Conservation (phyloP, 2,113 vertebrate species). For the Podarcis muralis region DNA sequence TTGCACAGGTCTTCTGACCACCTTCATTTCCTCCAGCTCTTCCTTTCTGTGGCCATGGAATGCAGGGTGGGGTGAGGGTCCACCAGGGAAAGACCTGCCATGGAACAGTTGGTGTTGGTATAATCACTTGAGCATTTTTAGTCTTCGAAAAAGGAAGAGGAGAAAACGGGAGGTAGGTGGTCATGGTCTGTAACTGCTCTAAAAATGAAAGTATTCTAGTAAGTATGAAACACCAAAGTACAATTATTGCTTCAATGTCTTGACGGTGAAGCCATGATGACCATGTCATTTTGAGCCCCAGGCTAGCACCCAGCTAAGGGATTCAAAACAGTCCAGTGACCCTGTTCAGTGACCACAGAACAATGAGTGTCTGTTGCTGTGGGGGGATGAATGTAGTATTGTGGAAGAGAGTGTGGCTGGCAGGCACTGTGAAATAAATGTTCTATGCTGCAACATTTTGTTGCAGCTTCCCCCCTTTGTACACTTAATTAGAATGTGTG, state of each 20-base stretch:
- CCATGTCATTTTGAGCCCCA: not conserved
- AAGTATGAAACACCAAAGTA: not conserved
- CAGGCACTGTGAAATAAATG: not conserved
- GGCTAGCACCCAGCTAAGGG: not conserved
- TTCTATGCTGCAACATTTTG: not conserved
- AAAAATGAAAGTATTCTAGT: not conserved
- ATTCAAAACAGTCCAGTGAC: not conserved
- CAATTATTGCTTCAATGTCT: not conserved
- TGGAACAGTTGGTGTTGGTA: not conserved
- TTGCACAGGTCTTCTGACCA: too few species aligned
- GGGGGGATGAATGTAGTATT: not conserved
- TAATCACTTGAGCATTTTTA: not conserved
- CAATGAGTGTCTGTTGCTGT: not conserved
- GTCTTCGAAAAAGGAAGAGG: not conserved
- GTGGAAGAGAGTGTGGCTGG: not conserved
- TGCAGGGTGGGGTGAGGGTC: not conserved
- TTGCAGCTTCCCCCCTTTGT: not conserved
- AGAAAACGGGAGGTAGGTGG: not conserved
- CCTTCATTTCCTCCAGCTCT: too few species aligned
- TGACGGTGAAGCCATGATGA: not conserved
- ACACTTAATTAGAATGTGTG: not conserved
- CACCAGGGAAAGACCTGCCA: not conserved
- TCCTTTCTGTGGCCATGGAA: not conserved
- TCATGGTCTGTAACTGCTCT: not conserved
- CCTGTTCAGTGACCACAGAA: not conserved